Base-by-base conservation (phyloP, 2,888 invertebrate genomes). In the Caenorhabditis zanzibari region DNA sequence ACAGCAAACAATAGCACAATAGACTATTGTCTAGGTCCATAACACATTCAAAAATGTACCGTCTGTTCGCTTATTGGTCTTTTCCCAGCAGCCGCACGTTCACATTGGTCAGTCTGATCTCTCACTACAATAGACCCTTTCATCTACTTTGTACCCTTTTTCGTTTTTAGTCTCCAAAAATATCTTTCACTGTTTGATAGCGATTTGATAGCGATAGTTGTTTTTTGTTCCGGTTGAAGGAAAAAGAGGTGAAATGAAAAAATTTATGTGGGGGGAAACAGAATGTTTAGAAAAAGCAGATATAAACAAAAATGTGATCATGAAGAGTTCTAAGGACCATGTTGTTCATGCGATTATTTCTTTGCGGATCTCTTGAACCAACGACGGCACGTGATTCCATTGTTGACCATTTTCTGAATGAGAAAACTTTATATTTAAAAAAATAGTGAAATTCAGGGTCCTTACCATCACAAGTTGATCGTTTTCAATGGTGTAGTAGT, bases 381-480 rank as follows among this genome's bases (percentile, higher is more conserved):
- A 58, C 91, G 89, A n/a, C 88, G 85, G 79, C 90, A 90, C 16
- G 88, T 86, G 80, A 91, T 86, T 47, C 82, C 85, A 35, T 91
- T 86, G 85, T 91, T 90, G 56, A 86, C 83, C 89, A 91, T 90
- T 73, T 86, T 91, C 91, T 91, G 80, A 76, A 81, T 59, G 56
- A 59, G 4, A 54, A 28, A 0, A 47, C 2, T 12, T 47, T 19
- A 47, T 38, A 14, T 12, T 38, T 7, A 9, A 10, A n/a, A 26
- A n/a, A 5, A 38, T n/a, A n/a, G 10, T 16, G 5, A 49, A 24
- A 7, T 54, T 4, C 24, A 28, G 69, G 44, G 26, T 44, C 47
- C 81, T 59, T 26, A 88, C 88, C 88, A 91, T 79, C 28, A 92
- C 88, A 52, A 92, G 88, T 56, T 90, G 83, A 56, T 88, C 90